These are phyloP conservation scores for Lypha dubia DNA, from an alignment of 2,888 invertebrate genomes.

Conservation along the genomic window DNA sequence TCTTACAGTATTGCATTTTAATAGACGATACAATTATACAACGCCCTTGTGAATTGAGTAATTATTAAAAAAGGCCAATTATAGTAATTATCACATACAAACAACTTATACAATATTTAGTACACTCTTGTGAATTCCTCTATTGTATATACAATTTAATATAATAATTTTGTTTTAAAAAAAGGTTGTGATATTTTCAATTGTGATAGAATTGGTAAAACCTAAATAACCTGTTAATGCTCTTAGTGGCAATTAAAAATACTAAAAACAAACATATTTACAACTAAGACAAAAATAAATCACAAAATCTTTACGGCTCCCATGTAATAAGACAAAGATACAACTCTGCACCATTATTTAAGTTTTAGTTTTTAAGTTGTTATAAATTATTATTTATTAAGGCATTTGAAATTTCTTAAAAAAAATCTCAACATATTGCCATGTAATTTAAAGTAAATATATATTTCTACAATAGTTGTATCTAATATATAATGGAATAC, in stretches of 20 bases:
- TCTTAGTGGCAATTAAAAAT: conserved; percentile 26
- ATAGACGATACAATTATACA: too few species aligned
- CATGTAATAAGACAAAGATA: conserved; percentile 21
- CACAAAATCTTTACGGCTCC: conserved; percentile 54
- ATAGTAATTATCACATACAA: too few species aligned
- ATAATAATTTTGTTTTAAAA: conserved; percentile 20
- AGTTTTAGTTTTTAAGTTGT: conserved; percentile 52
- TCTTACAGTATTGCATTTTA: too few species aligned
- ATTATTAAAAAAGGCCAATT: too few species aligned
- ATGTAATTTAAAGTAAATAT: conserved; percentile 43
- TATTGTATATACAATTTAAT: conserved; percentile 26
- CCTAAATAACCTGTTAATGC: conserved; percentile 13
- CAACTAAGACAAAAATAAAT: conserved; percentile 29
- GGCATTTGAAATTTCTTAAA: conserved; percentile 40
- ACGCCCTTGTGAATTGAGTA: too few species aligned
- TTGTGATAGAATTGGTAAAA: conserved; percentile 59
- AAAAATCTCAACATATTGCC: conserved; percentile 47
- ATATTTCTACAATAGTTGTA: conserved; percentile 27
- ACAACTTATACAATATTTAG: too few species aligned
- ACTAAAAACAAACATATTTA: conserved; percentile 11
- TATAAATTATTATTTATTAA: conserved; percentile 56
- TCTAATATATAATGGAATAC: not conserved
- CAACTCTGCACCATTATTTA: conserved; percentile 21
- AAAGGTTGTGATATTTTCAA: conserved; percentile 58
- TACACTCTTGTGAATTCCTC: too few species aligned